Evolutionary conservation across 1,140 invertebrate genomes (phyloP).

Genomic region (Pteromalus puparum): DNA sequence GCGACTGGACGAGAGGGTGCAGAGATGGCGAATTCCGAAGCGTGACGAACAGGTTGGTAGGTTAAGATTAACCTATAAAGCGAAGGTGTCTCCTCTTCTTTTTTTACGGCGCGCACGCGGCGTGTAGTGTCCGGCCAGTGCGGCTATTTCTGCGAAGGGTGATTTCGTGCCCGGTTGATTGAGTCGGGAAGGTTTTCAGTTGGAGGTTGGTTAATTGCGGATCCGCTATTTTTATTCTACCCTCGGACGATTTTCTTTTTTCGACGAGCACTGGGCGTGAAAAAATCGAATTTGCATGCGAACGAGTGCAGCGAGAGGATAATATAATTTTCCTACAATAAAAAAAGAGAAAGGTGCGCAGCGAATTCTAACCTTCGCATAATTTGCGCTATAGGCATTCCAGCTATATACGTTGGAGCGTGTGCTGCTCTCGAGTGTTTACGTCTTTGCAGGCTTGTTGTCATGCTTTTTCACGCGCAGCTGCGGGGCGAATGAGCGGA

Average conservation of each 20-base stretch:
- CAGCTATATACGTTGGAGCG: slow-evolving; percentile 11
- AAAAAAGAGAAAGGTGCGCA: slow-evolving; percentile 47
- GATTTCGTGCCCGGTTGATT: not conserved
- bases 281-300: not conserved
- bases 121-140: too few species aligned
- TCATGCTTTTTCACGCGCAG: not conserved
- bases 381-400: slow-evolving; percentile 39
- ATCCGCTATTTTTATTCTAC: not conserved
- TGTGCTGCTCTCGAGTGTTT: not conserved
- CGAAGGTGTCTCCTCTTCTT: not conserved
- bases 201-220: not conserved
- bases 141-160: not conserved
- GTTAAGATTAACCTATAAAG: slow-evolving; percentile 3
- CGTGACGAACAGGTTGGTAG: slow-evolving; percentile 46
- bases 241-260: not conserved
- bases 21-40: not conserved
- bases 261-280: not conserved
- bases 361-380: slow-evolving; percentile 51
- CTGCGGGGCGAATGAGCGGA: too few species aligned
- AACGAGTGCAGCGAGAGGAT: not conserved
- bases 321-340: not conserved
- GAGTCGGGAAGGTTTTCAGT: not conserved
- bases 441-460: slow-evolving; percentile 1
- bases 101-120: not conserved
- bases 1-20: not conserved